Percentiles rank a stretch among this genome's conserved stretches.
Conservation (phyloP, 2,113 vertebrate species). For the Plecturocebus donacophilus region DNA sequence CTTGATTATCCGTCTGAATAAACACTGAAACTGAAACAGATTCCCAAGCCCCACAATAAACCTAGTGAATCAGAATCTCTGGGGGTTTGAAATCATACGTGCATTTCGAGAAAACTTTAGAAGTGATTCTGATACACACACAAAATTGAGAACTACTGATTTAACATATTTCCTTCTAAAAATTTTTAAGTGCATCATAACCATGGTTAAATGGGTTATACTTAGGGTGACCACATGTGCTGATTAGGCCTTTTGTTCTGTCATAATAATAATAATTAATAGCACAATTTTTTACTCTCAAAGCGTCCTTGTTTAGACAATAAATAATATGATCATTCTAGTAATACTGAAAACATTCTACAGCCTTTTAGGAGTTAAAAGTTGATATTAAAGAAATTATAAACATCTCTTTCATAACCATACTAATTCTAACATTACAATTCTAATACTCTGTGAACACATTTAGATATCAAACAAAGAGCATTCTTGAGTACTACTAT, state of each 20-base stretch:
- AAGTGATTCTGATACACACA: conserved; percentile 12
- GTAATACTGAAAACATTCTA: conserved; percentile 14
- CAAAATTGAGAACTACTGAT: not conserved
- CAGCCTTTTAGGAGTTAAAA: conserved; percentile 43
- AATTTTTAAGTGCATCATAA: not conserved
- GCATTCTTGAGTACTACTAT: not conserved
- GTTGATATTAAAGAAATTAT: not conserved
- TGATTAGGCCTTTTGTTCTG: not conserved
- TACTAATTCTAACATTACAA: conserved; percentile 34
- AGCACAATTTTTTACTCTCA: conserved; percentile 13
- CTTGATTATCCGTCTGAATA: conserved; percentile 25
- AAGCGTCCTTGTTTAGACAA: not conserved
- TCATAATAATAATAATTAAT: not conserved
- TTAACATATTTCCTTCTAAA: conserved; percentile 20
- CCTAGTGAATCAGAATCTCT: conserved; percentile 36
- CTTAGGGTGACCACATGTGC: not conserved
- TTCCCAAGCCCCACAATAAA: conserved; percentile 3
- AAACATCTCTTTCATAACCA: not conserved
- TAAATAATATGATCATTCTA: not conserved
- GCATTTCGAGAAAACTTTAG: not conserved
- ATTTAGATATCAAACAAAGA: not conserved
- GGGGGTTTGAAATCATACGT: not conserved
- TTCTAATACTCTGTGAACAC: conserved; percentile 24
- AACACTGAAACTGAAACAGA: conserved; percentile 50
- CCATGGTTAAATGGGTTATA: not conserved